Base-by-base conservation (phyloP, 2,888 invertebrate genomes). In the Cryptocephalus primarius region DNA sequence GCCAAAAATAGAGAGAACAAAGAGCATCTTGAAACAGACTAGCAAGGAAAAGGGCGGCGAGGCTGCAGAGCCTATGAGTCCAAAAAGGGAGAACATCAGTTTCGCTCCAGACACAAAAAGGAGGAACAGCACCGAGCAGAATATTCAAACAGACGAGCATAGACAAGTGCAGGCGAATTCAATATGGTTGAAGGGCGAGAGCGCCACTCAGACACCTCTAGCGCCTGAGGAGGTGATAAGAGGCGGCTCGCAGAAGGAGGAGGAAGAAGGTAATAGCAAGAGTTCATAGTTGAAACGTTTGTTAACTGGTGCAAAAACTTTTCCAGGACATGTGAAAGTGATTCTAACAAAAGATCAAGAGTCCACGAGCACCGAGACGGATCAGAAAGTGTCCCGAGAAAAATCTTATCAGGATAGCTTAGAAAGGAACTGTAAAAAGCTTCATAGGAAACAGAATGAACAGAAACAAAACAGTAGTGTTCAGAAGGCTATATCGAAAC, bases 1-100 rank as follows among this genome's bases (percentile, higher is more conserved):
- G 44, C 54, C 54, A 6, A 65, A 64, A 50, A 52, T 66, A 12
- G 68, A 69, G 52, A 55, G 68, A 47, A 69, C 69, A 8, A 69
- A 68, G 50, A 69, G 68, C 49, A 70, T 70, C 43, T 48, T 69
- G 46, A 69, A 68, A 45, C 68, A 67, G 52, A 63, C 63, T 50
- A 66, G 68, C 52, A 70, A 66, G 54, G 70, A 66, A 50, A 59
- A 61, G 39, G 52, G 52, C 11, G 54, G 51, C 9, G 54, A 56
- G 38, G 52, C 52, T n/a, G 53, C 51, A 8, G 53, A 56, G 38
- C 45, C 58, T 40, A 59, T 57, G 3, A 68, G 68, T 54, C 68
- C 69, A 0, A 67, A 67, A 51, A 56, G 60, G 14, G 69, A 69
- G 46, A 62, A 66, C 40, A 67, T 70, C 14, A 63, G 60, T 14